phyloP scores from a whole-genome alignment of 2,797 vertebrate species.

The Hipposideros larvatus region DNA sequence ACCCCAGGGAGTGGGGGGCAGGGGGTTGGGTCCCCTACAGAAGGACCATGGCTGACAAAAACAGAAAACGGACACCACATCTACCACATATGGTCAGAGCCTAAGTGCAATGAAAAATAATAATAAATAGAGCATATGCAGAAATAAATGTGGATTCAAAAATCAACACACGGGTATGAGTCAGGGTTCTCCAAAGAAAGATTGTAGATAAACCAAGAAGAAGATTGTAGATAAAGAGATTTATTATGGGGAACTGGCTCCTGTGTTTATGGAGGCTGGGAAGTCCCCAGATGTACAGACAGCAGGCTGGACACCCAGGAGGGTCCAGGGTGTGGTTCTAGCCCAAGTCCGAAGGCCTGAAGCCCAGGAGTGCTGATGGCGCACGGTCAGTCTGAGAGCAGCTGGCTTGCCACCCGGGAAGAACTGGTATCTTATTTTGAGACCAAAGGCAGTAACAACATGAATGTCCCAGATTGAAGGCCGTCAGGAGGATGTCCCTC shows the following conservation, averaged over 20 bases:
- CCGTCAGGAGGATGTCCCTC: accelerated
- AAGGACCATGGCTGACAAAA: neutral
- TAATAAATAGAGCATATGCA: accelerated
- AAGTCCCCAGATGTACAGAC: accelerated
- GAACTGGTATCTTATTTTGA: too few species aligned
- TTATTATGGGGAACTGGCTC: accelerated
- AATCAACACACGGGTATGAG: accelerated
- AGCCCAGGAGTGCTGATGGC: too few species aligned
- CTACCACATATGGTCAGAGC: accelerated
- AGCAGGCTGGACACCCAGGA: accelerated
- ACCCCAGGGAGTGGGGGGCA: accelerated
- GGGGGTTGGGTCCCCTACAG: accelerated
- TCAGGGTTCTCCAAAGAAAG: neutral
- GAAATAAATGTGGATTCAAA: neutral
- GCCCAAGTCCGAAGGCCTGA: too few species aligned
- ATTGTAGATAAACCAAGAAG: too few species aligned
- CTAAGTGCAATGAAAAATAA: accelerated
- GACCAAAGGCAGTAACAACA: neutral
- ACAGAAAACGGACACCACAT: accelerated
- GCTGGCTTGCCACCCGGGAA: neutral
- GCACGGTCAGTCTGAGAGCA: accelerated
- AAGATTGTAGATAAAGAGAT: neutral
- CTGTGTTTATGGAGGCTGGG: accelerated
- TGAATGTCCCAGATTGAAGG: accelerated
- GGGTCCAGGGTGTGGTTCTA: accelerated